Evolutionary conservation across 2,888 invertebrate species (phyloP).

Genomic region (Caradrina kadenii): DNA sequence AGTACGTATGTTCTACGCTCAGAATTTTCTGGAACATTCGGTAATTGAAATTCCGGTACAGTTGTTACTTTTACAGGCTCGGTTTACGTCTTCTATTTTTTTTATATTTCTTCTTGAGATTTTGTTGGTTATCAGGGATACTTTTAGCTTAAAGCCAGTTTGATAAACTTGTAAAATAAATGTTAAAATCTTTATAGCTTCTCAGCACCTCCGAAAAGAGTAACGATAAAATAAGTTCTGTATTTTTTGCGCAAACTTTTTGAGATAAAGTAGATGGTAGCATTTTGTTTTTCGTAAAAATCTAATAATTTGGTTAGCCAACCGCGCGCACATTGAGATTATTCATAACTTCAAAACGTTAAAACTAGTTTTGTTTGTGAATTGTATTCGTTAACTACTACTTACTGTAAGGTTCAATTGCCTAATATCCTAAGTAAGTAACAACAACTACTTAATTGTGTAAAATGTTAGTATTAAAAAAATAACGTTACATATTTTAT

Average conservation of each 20-base stretch:
- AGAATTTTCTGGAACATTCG: constrained; percentile 36
- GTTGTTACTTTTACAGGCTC: constrained; percentile 38
- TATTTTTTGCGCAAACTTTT: constrained; percentile 45
- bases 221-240: constrained; percentile 43
- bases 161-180: constrained; percentile 41
- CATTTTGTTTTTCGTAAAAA: constrained; percentile 21
- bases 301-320: constrained; percentile 22
- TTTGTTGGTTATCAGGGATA: constrained; percentile 30
- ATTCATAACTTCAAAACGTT: not conserved
- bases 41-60: constrained; percentile 50
- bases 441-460: too few species aligned
- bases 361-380: not conserved
- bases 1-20: constrained; percentile 43
- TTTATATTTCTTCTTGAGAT: constrained; percentile 26
- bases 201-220: constrained; percentile 41
- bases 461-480: too few species aligned
- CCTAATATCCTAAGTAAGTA: too few species aligned
- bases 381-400: not conserved
- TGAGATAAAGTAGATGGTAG: constrained; percentile 31
- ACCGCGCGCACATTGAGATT: not conserved
- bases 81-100: constrained; percentile 19
- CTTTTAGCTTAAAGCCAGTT: constrained; percentile 25
- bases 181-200: constrained; percentile 49
- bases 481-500: too few species aligned
- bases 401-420: not conserved